These are phyloP conservation scores for Tetrapedia diversipes DNA, from an alignment of 2,888 invertebrate genomes.

Conservation along the genomic window DNA sequence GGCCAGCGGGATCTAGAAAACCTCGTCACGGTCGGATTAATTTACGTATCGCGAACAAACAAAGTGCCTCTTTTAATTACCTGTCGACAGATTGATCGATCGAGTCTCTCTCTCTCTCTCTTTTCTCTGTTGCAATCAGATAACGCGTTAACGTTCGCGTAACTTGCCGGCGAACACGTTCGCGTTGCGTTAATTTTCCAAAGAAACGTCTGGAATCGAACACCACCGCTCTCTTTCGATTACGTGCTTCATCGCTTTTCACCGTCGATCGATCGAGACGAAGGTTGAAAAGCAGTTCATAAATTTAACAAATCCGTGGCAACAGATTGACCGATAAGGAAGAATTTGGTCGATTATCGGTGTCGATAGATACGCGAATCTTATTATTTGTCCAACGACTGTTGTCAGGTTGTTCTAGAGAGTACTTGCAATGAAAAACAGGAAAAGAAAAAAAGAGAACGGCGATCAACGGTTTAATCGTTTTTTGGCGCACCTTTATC, in stretches of 20 bases:
- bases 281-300: too few relatives aligned
- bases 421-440: not conserved
- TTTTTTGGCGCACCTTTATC: slow-evolving; percentile 22
- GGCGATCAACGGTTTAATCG: too few relatives aligned
- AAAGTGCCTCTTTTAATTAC: slow-evolving; percentile 68
- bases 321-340: not conserved
- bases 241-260: not conserved
- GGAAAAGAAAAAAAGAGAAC: not conserved
- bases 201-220: not conserved
- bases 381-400: slow-evolving; percentile 3
- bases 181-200: slow-evolving; percentile 28
- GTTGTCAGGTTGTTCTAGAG: not conserved
- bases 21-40: slow-evolving; percentile 64
- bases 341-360: not conserved
- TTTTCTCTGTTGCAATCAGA: slow-evolving; percentile 57
- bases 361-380: slow-evolving; percentile 1
- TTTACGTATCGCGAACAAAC: slow-evolving; percentile 66
- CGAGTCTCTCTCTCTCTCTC: slow-evolving; percentile 30
- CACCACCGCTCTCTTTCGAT: not conserved
- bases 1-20: slow-evolving; percentile 27
- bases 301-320: too few relatives aligned
- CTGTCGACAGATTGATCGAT: slow-evolving; percentile 71
- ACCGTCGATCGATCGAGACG: not conserved
- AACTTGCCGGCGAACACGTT: slow-evolving; percentile 32
- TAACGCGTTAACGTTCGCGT: slow-evolving; percentile 57